Percentiles rank a stretch among this genome's conserved stretches.
phyloP scores from a whole-genome alignment of 2,113 vertebrate species.

The Gulo gulo region DNA sequence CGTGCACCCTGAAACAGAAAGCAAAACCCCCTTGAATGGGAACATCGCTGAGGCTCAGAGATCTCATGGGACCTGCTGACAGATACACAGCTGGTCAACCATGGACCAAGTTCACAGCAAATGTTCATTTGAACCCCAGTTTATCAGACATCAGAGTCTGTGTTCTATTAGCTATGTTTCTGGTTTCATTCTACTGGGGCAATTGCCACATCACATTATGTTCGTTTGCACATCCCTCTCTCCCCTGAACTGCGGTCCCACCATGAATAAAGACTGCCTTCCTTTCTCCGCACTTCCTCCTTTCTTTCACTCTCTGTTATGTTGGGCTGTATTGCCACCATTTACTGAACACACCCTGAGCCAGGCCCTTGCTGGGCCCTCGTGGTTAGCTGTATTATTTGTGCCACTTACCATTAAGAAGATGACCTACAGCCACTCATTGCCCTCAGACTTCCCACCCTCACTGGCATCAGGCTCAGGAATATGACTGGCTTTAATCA shows the following conservation, averaged over 20 bases:
- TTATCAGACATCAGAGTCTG: background rate
- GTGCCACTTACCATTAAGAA: background rate
- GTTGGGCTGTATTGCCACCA: background rate
- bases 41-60: background rate
- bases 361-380: background rate
- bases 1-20: background rate
- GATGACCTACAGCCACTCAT: background rate
- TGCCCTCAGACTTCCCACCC: background rate
- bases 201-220: accelerated
- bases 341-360: accelerated
- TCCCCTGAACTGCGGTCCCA: background rate
- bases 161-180: background rate
- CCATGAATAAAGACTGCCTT: too few relatives aligned
- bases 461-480: background rate
- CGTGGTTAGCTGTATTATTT: accelerated
- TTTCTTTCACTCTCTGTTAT: background rate
- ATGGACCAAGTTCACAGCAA: background rate
- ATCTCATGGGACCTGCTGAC: background rate
- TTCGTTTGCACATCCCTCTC: background rate
- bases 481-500: background rate
- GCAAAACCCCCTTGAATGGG: background rate
- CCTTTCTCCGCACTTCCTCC: background rate
- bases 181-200: background rate
- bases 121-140: accelerated
- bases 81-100: background rate